Percentiles rank a stretch among this genome's conserved stretches.
These are phyloP conservation scores for Ophioninae sp. DNA, from an alignment of 2,888 invertebrate species.

Conservation along the genomic window DNA sequence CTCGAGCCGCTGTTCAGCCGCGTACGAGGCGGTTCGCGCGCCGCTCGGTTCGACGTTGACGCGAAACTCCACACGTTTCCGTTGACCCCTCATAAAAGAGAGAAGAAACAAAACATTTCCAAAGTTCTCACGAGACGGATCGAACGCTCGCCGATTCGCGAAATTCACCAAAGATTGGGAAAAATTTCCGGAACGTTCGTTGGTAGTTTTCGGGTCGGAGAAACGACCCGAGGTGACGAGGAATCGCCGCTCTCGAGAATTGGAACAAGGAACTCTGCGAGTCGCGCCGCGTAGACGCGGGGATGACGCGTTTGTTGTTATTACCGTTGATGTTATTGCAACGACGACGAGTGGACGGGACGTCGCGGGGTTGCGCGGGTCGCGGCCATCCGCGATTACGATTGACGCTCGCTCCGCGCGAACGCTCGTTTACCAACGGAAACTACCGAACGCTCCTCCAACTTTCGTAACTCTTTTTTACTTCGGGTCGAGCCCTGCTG, in stretches of 20 bases:
- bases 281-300: neutral
- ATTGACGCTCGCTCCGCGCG: constrained; percentile 31
- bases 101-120: too few relatives aligned
- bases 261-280: neutral
- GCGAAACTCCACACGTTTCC: too few relatives aligned
- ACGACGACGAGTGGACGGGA: constrained; percentile 25
- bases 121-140: too few relatives aligned
- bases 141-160: too few relatives aligned
- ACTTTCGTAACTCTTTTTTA: neutral
- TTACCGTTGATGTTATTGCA: constrained; percentile 5
- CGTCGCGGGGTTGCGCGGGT: constrained; percentile 59
- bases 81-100: too few relatives aligned
- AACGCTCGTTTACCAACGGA: constrained; percentile 1
- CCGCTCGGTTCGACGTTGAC: neutral
- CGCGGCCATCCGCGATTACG: constrained; percentile 56
- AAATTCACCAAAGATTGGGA: too few relatives aligned
- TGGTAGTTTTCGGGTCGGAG: neutral
- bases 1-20: neutral
- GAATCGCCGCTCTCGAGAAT: neutral
- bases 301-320: neutral
- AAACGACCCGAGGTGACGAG: neutral
- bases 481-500: neutral
- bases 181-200: too few relatives aligned
- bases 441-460: neutral
- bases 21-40: too few relatives aligned